Percentiles rank a stretch among this genome's conserved stretches.
phyloP scores from a whole-genome alignment of 2,113 vertebrate species.

The Apteryx mantelli region DNA sequence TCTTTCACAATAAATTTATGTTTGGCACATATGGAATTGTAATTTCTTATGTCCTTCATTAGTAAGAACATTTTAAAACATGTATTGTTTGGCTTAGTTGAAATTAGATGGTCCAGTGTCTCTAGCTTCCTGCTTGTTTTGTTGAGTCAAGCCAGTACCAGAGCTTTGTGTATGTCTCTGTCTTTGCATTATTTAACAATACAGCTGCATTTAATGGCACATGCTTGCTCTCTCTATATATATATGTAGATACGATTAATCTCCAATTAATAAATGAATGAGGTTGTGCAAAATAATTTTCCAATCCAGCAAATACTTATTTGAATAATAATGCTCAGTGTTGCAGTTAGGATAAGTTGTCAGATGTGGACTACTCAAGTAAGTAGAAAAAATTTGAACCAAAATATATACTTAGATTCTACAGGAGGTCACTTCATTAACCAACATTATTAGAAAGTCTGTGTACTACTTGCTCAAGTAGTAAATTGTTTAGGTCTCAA shows the following conservation, averaged over 20 bases:
- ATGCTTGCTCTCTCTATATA: background rate
- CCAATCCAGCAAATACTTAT: background rate
- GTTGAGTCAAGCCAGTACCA: background rate
- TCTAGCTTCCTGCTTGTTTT: background rate
- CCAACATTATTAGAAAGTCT: background rate
- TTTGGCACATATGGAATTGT: background rate
- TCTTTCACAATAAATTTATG: background rate
- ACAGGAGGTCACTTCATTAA: background rate
- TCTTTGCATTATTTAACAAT: conserved; percentile 7
- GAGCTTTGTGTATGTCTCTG: background rate
- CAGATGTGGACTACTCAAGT: background rate
- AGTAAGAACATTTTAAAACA: background rate
- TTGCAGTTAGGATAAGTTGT: background rate
- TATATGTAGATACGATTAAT: background rate
- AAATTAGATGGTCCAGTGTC: background rate
- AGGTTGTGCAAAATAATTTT: background rate
- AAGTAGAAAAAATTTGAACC: background rate
- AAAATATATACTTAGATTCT: background rate
- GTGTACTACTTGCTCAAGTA: background rate
- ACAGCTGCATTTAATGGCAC: background rate
- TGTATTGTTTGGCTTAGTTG: background rate
- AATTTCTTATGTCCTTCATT: background rate
- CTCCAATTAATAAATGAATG: background rate
- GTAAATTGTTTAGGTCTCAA: background rate
- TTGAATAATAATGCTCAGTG: background rate